Evolutionary conservation across 2,797 vertebrate species (phyloP).

Genomic region (Lates japonicus): DNA sequence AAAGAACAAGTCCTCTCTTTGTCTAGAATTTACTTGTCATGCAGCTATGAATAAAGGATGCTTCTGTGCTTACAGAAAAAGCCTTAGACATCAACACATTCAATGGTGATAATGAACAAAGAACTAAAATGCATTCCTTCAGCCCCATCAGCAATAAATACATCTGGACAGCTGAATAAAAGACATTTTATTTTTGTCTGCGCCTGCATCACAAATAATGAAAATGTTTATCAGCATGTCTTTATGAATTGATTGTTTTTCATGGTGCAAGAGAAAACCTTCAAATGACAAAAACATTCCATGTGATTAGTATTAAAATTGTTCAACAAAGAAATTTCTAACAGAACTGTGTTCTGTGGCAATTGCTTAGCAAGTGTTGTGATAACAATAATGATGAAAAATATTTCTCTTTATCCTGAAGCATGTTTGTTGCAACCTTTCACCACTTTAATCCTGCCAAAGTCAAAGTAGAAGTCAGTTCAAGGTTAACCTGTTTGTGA

Average conservation of each 20-base stretch:
- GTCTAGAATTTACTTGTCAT: constrained; percentile 15
- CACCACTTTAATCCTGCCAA: constrained; percentile 19
- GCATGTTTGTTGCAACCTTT: background rate
- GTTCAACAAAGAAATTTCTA: background rate
- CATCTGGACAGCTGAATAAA: constrained; percentile 12
- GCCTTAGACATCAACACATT: constrained; percentile 27
- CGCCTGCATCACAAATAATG: constrained; percentile 18
- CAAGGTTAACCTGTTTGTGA: constrained; percentile 60
- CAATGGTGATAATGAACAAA: constrained; percentile 19
- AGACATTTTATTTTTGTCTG: constrained; percentile 8
- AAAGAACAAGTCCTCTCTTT: background rate
- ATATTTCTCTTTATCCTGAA: background rate
- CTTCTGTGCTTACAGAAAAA: constrained; percentile 15
- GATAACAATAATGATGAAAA: background rate
- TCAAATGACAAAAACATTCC: background rate
- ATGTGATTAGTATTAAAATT: background rate
- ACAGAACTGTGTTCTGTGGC: constrained; percentile 5
- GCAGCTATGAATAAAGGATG: constrained; percentile 38
- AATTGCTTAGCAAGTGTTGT: background rate
- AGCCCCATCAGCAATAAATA: constrained; percentile 10
- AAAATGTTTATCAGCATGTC: background rate
- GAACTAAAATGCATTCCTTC: background rate
- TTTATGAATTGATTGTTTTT: background rate
- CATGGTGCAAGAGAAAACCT: background rate
- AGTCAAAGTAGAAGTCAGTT: constrained; percentile 51